Conservation (phyloP, 2,113 vertebrate species). For the crab-eating macaque (Macaca fascicularis) region DNA sequence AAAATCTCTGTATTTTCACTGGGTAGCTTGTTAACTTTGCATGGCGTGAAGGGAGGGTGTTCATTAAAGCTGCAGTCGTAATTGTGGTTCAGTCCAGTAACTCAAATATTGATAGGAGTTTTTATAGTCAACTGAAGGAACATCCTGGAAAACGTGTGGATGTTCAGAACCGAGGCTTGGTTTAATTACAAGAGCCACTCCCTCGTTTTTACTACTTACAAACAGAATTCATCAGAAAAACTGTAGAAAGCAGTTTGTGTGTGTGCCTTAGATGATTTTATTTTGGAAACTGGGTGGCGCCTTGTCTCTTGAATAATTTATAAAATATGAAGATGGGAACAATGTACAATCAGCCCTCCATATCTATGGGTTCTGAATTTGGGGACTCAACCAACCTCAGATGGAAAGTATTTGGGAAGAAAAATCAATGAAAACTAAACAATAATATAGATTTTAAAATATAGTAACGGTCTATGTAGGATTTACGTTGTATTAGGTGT, state of each 20-base stretch:
- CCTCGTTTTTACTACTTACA: background rate
- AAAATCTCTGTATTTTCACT: background rate
- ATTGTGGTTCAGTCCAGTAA: background rate
- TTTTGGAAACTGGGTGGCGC: background rate
- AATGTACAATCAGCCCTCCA: background rate
- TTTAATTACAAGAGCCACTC: background rate
- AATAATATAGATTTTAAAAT: background rate
- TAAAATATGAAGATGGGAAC: background rate
- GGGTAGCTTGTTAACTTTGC: background rate
- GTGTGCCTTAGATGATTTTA: background rate
- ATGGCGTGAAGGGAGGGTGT: accelerated
- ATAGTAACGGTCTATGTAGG: background rate
- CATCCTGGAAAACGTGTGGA: background rate
- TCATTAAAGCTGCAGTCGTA: background rate
- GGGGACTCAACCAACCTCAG: background rate
- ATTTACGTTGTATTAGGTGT: background rate
- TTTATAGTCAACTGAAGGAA: background rate
- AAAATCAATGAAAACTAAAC: background rate
- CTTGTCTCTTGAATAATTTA: background rate
- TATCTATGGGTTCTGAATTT: background rate
- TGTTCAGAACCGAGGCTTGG: background rate
- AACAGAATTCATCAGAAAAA: background rate
- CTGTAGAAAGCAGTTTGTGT: background rate
- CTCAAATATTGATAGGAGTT: background rate
- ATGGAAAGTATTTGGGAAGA: background rate